Evolutionary conservation across 2,888 invertebrate genomes (phyloP).

Genomic region (Plebejus anna): DNA sequence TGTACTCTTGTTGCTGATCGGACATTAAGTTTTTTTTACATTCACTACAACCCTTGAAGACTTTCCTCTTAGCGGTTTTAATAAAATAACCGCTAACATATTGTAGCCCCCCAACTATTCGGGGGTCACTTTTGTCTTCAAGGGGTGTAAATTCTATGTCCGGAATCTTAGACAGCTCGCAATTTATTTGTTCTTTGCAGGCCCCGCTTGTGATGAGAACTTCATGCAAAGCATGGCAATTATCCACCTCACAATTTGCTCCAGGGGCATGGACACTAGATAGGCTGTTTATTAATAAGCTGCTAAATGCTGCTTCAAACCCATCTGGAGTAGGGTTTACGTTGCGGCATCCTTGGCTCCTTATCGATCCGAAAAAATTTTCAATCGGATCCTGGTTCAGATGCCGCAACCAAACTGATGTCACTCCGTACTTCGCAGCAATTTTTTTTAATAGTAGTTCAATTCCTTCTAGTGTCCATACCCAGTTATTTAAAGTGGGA

Average conservation of each 20-base stretch:
- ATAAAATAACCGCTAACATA: conserved; percentile 38
- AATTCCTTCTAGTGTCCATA: conserved; percentile 35
- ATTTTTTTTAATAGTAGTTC: conserved; percentile 31
- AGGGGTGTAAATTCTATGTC: conserved; percentile 30
- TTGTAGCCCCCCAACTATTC: conserved; percentile 33
- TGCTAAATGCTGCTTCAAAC: conserved; percentile 35
- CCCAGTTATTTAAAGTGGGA: conserved; percentile 38
- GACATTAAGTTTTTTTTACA: conserved; percentile 33
- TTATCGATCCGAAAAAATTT: conserved; percentile 41
- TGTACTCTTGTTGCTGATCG: conserved; percentile 30
- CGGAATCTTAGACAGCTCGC: conserved; percentile 21
- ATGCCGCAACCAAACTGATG: conserved; percentile 41
- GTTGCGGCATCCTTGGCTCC: conserved; percentile 38
- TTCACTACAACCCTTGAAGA: conserved; percentile 34
- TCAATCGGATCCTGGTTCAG: conserved; percentile 42
- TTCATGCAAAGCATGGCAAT: conserved; percentile 27
- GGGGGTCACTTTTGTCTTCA: conserved; percentile 30
- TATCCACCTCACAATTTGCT: conserved; percentile 37
- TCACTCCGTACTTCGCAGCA: conserved; percentile 32
- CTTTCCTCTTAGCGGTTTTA: conserved; percentile 34
- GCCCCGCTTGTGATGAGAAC: conserved; percentile 19
- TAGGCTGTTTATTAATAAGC: conserved; percentile 35
- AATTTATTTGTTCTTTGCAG: conserved; percentile 19
- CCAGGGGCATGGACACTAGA: conserved; percentile 40
- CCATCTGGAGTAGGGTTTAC: conserved; percentile 35